A percentile compares a stretch with the other conserved stretches of the same genome.
These are phyloP conservation scores for Acleris cristana DNA, from an alignment of 2,888 invertebrate species.

Conservation along the genomic window DNA sequence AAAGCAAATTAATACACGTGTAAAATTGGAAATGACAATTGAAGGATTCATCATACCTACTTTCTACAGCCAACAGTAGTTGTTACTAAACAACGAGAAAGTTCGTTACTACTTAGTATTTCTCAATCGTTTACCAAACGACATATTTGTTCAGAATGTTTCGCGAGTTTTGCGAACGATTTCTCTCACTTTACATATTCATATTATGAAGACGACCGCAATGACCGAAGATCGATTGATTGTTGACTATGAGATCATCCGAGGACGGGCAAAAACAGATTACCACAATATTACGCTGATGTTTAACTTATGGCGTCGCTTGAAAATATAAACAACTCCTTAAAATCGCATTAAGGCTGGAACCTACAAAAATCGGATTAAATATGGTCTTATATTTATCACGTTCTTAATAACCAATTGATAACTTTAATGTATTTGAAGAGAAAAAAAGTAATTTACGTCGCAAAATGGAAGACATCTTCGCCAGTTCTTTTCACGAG, in stretches of 20 bases:
- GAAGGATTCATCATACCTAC: too few relatives aligned
- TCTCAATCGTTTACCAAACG: not conserved
- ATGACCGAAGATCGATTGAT: conserved; percentile 37
- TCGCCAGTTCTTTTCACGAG: conserved; percentile 25
- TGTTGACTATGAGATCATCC: conserved; percentile 62
- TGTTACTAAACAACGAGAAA: conserved; percentile 14
- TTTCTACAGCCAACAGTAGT: too few relatives aligned
- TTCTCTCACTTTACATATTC: conserved; percentile 29
- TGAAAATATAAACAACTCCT: conserved; percentile 38
- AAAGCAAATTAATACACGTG: too few relatives aligned
- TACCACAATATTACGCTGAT: conserved; percentile 39
- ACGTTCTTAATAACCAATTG: conserved; percentile 7
- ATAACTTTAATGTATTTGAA: conserved; percentile 6
- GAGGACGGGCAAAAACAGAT: conserved; percentile 59
- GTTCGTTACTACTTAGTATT: conserved; percentile 12
- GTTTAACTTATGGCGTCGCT: conserved; percentile 53
- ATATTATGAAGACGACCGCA: conserved; percentile 23
- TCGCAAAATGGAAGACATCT: conserved; percentile 18
- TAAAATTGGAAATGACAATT: too few relatives aligned
- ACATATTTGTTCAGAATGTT: conserved; percentile 30
- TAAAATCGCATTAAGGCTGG: not conserved
- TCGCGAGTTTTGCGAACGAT: conserved; percentile 15
- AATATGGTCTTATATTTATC: conserved; percentile 1
- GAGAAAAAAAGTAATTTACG: conserved; percentile 4
- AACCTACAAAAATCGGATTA: not conserved